Evolutionary conservation across 2,797 vertebrate genomes (phyloP).

Genomic region (Enteromius trimaculatus): DNA sequence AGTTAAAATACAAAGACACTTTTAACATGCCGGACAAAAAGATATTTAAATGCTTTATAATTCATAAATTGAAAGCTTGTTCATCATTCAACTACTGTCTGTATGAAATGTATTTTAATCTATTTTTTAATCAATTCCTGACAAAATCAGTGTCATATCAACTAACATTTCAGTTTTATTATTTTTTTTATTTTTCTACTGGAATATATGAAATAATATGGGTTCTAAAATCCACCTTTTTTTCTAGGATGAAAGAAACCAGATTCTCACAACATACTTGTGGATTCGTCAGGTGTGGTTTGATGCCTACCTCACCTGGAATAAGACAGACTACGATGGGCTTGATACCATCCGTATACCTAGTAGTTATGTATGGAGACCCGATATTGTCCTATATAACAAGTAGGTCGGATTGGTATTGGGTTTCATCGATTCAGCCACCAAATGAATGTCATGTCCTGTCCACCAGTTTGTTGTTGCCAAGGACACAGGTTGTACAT

Average conservation of each 20-base stretch:
- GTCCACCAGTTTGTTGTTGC: slow-evolving; percentile 29
- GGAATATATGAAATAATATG: neutral
- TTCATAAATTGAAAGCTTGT: neutral
- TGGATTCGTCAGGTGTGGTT: slow-evolving; percentile 92
- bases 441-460: neutral
- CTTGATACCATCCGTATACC: slow-evolving; percentile 89
- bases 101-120: neutral
- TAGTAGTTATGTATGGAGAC: slow-evolving; percentile 89
- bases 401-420: slow-evolving; percentile 76
- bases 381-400: slow-evolving; percentile 91
- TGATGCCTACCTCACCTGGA: slow-evolving; percentile 87
- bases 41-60: neutral
- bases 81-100: neutral
- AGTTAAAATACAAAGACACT: neutral
- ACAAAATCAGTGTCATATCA: neutral
- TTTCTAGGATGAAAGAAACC: slow-evolving; percentile 89
- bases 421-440: slow-evolving; percentile 33
- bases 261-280: slow-evolving; percentile 90
- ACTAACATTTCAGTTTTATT: neutral
- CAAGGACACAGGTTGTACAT: slow-evolving; percentile 8
- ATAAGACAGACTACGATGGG: slow-evolving; percentile 84
- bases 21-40: neutral
- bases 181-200: neutral
- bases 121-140: neutral
- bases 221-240: neutral